Base-by-base conservation (phyloP, 2,113 vertebrate species). In the Callipepla squamata region DNA sequence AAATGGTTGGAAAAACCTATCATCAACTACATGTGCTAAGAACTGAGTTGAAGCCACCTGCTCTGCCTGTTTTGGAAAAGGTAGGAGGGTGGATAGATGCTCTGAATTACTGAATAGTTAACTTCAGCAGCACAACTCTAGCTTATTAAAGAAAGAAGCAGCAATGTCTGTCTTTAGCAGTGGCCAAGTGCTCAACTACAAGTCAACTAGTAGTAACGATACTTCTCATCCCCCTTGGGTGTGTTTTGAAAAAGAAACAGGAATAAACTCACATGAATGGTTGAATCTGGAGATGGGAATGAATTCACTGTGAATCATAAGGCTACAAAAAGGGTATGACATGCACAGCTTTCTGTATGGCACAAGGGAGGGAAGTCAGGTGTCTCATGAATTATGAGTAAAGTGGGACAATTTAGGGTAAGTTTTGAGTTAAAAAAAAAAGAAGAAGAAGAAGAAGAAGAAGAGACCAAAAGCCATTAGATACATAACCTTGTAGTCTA, bases 401-500 rank as follows among this genome's bases (percentile, higher is more conserved):
- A 96, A 95, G 84, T 70, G 82, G 87, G 79, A 94, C 93, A 96
- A 87, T 89, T 96, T 83, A 95, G 70, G 38, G 66, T 92, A 97
- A 97, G 93, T 97, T 97, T 91, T 94, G 83, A 90, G 82, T 94
- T 86, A 0, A 40, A 97, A 94, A 47, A 55, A 42, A 97, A 94
- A 47, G 51, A 38, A 38, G 75, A 82, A 80, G 97, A 93, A 47
- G 51, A 38, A 78, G 34, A 67, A 79, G 72, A 63, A 72, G 34
- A 42, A 42, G 65, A 95, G 65, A 94, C 85, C 89, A 95, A 94
- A 97, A 90, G 79, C 93, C 85, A 97, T 96, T 88, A 97, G 97
- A 96, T 94, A 96, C 93, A 97, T 96, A 97, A 97, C 95, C 97
- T 97, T 89, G 93, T 90, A 94, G 80, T 97, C 97, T 97, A 96